Evolutionary conservation across 1,140 invertebrate species (phyloP), one percentile per base, ranked within the genome.

Genomic region (Drosophila insularis): DNA sequence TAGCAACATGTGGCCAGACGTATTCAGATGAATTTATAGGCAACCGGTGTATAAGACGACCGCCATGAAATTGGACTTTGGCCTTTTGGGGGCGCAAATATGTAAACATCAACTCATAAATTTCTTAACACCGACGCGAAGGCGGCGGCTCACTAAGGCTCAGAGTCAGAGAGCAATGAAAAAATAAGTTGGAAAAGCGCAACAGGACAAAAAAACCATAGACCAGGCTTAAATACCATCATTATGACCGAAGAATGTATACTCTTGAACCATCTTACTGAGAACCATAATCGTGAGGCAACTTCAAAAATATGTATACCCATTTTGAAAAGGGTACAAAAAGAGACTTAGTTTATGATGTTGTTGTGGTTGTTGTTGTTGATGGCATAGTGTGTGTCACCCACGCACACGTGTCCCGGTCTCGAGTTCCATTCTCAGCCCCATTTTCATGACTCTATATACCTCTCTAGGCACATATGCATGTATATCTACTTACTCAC

Each of bases 21-120:
- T 13, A 75, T 63, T 55, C 40, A 35, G 32, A 27, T 56, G 75
- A 69, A 69, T 58, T 58, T 58, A 58, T 58, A 58, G 55, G 37
- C 73, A 76, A 69, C 65, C 62, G 53, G 56, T 58, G 59, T 59
- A 17, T 27, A 74, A 55, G 63, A 39, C 58, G 73, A 76, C 73
- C 73, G 73, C 73, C 73, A 67, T 76, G 73, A 76, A 55, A 76
- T 76, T 76, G 73, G 73, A 76, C 73, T 76, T 76, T 76, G 73
- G 40, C 73, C 73, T 66, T 60, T 56, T 39, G 73, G 71, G 56
- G 73, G 72, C 71, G 58, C 62, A 75, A 68, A 56, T 50, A 50
- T 50, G 43, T 50, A 71, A 71, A 71, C 31, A 67, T 56, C 72
- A 74, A 74, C 54, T 76, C 73, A 76, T 76, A 76, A 76, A 76